Percentiles rank a stretch among this genome's conserved stretches.
Evolutionary conservation across 1,140 invertebrate genomes (phyloP).

Genomic region (fruit fly (Drosophila melanogaster)): Release_6_plus_ISO1_MT NC_004354.4:572501-573000

Average conservation of each 20-base stretch:
- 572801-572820: constrained; percentile 24
- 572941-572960: constrained; percentile 33
- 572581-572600: too few relatives aligned
- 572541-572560: too few relatives aligned
- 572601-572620: too few relatives aligned
- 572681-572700: too few relatives aligned
- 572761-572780: constrained; percentile 12
- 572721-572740: constrained; percentile 8
- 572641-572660: too few relatives aligned
- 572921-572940: constrained; percentile 52
- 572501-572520: constrained; percentile 12
- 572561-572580: too few relatives aligned
- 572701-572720: too few relatives aligned
- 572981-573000: not conserved
- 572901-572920: constrained; percentile 26
- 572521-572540: too few relatives aligned
- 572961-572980: not conserved
- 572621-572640: too few relatives aligned
- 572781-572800: constrained; percentile 8
- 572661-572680: too few relatives aligned
- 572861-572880: constrained; percentile 34
- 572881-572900: constrained; percentile 45
- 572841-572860: constrained; percentile 24
- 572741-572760: not conserved
- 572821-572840: constrained; percentile 6